Conservation (phyloP, 2,888 invertebrate genomes). For the Leptarthrus brevirostris region DNA sequence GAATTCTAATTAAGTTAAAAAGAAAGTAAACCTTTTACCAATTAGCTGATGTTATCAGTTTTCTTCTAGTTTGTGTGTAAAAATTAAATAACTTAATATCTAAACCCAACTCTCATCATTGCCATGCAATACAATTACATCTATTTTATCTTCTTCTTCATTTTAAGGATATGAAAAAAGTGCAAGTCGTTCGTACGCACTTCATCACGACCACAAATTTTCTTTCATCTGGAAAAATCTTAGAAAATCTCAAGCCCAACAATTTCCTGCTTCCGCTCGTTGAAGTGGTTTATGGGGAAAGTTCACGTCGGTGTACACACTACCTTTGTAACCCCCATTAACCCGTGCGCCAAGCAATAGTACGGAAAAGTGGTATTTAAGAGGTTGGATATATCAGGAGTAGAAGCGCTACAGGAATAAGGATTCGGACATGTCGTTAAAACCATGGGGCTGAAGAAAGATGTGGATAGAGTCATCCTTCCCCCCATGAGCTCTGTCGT, state of each 20-base stretch:
- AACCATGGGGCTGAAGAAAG: slow-evolving; percentile 4
- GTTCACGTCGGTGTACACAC: slow-evolving; percentile 50
- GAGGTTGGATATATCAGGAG: slow-evolving; percentile 38
- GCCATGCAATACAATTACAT: too few species aligned
- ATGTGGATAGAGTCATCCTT: slow-evolving; percentile 7
- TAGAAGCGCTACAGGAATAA: slow-evolving; percentile 7
- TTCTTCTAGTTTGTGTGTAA: too few species aligned
- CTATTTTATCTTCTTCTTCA: too few species aligned
- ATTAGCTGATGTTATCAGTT: too few species aligned
- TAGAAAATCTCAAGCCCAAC: slow-evolving; percentile 42
- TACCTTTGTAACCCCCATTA: slow-evolving; percentile 54
- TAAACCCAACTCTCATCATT: too few species aligned
- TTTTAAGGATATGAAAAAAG: too few species aligned
- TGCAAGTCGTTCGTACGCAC: slow-evolving; percentile 2
- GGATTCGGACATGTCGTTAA: slow-evolving; percentile 17
- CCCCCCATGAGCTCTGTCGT: slow-evolving; percentile 6
- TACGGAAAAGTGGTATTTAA: slow-evolving; percentile 53
- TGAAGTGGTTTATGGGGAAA: slow-evolving; percentile 50
- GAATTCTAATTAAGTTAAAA: too few species aligned
- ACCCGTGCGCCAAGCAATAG: slow-evolving; percentile 49
- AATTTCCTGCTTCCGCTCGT: slow-evolving; percentile 48
- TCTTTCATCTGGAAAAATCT: slow-evolving; percentile 24
- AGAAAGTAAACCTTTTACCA: too few species aligned
- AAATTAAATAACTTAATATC: too few species aligned
- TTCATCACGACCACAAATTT: slow-evolving; percentile 31